Conservation (phyloP, 2,113 vertebrate species). For the Cryptomyrus ogoouensis region DNA sequence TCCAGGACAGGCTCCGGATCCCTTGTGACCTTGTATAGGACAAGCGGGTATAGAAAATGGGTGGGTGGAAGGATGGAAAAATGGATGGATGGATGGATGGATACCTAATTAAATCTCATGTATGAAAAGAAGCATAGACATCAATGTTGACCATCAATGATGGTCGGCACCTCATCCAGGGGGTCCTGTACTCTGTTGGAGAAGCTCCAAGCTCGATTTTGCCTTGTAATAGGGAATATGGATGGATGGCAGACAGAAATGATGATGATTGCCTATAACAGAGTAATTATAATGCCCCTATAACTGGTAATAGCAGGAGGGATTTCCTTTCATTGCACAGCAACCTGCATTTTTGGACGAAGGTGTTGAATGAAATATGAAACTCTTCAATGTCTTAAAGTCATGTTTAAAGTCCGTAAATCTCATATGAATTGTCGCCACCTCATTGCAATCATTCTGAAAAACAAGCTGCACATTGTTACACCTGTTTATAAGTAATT, state of each 20-base stretch:
- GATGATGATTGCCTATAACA: neutral
- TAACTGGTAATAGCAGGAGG: neutral
- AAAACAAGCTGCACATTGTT: neutral
- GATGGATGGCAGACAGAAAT: neutral
- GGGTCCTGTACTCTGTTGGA: neutral
- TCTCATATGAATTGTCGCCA: neutral
- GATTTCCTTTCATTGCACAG: neutral
- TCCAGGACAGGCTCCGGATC: neutral
- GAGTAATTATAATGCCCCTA: neutral
- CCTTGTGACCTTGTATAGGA: neutral
- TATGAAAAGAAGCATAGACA: neutral
- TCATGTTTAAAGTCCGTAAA: neutral
- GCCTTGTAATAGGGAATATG: neutral
- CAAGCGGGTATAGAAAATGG: neutral
- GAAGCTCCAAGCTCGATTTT: neutral
- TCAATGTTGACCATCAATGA: neutral
- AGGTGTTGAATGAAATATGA: neutral
- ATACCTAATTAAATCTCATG: neutral
- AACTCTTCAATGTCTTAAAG: neutral
- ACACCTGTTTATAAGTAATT: neutral
- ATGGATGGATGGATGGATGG: neutral
- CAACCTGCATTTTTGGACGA: neutral
- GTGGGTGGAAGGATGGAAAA: neutral
- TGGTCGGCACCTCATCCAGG: neutral
- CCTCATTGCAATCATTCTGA: neutral